Evolutionary conservation across 2,888 invertebrate genomes (phyloP).

Genomic region (Cyclophora albipunctata): DNA sequence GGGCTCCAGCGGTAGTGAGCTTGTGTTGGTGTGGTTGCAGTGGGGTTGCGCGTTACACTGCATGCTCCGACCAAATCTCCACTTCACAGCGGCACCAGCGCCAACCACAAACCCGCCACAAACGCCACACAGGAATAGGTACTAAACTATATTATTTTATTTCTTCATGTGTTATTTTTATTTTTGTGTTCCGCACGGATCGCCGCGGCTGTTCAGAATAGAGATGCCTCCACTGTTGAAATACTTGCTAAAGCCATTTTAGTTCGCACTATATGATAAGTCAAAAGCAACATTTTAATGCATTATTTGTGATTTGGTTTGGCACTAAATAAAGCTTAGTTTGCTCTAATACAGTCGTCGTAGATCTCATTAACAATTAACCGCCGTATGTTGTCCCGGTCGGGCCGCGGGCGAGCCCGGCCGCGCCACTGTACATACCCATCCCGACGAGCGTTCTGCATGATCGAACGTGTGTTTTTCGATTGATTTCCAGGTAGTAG

Average conservation of each 20-base stretch:
- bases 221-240: conserved; percentile 57
- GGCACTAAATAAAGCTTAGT: conserved; percentile 59
- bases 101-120: conserved; percentile 73
- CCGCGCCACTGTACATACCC: conserved; percentile 59
- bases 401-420: background rate
- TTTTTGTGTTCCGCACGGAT: conserved; percentile 72
- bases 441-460: conserved; percentile 70
- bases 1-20: conserved; percentile 51
- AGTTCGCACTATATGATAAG: conserved; percentile 56
- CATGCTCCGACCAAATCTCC: conserved; percentile 84
- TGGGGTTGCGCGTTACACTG: conserved; percentile 92
- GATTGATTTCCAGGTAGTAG: conserved; percentile 69
- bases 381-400: conserved; percentile 19
- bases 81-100: conserved; percentile 74
- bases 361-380: conserved; percentile 62
- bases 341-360: conserved; percentile 53
- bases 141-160: conserved; percentile 61
- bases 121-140: conserved; percentile 75
- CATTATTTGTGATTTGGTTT: conserved; percentile 63
- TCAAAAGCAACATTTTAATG: conserved; percentile 72
- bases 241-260: conserved; percentile 56
- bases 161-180: conserved; percentile 53
- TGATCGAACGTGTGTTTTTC: conserved; percentile 75
- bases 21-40: conserved; percentile 84
- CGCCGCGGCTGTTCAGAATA: conserved; percentile 62